Percentiles rank a stretch among this genome's conserved stretches.
Conservation (phyloP, 2,888 invertebrate species). For the Agrotis puta region DNA sequence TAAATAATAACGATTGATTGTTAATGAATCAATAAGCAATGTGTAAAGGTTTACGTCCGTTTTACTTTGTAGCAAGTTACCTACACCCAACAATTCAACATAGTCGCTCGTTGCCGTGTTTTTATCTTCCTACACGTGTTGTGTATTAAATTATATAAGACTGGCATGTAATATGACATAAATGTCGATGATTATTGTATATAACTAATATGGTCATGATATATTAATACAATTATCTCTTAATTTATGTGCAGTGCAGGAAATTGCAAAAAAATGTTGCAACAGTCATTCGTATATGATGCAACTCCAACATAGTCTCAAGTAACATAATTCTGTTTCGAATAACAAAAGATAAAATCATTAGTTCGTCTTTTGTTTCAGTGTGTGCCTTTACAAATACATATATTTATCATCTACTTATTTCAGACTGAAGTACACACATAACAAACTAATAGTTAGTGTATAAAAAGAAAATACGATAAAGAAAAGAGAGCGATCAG, state of each 20-base stretch:
- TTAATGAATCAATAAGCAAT: slow-evolving; percentile 36
- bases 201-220: slow-evolving; percentile 58
- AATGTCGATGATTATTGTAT: slow-evolving; percentile 52
- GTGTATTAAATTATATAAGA: slow-evolving; percentile 61
- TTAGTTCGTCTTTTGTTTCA: slow-evolving; percentile 21
- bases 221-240: slow-evolving; percentile 42
- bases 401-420: too few species aligned
- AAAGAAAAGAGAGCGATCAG: too few species aligned
- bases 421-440: background rate
- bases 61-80: slow-evolving; percentile 53
- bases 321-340: slow-evolving; percentile 15
- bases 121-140: slow-evolving; percentile 66
- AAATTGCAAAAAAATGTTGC: slow-evolving; percentile 48
- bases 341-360: slow-evolving; percentile 27
- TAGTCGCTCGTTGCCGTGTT: slow-evolving; percentile 63
- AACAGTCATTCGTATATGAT: slow-evolving; percentile 34
- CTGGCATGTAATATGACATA: slow-evolving; percentile 41
- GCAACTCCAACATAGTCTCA: slow-evolving; percentile 38
- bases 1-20: slow-evolving; percentile 41
- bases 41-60: slow-evolving; percentile 47
- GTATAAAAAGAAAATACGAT: too few species aligned
- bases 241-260: slow-evolving; percentile 45
- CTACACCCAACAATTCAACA: slow-evolving; percentile 50
- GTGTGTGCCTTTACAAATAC: background rate
- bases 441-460: background rate